Evolutionary conservation across 2,797 vertebrate species (phyloP).

Genomic region (Tolypeutes matacus): DNA sequence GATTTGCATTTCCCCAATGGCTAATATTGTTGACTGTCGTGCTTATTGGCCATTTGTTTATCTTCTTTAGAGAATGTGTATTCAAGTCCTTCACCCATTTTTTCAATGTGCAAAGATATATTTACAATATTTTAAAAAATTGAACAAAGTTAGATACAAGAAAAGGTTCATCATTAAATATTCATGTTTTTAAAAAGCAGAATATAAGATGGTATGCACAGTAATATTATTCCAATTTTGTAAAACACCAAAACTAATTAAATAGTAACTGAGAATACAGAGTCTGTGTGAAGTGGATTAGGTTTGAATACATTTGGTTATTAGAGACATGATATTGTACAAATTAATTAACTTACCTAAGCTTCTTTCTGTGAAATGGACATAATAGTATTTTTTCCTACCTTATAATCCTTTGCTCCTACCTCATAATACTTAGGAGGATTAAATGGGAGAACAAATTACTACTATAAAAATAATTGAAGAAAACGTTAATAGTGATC

Average conservation of each 20-base stretch:
- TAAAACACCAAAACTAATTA: constrained; percentile 37
- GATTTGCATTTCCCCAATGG: too few relatives aligned
- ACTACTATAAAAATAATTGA: constrained; percentile 13
- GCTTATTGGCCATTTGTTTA: too few relatives aligned
- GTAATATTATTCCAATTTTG: neutral
- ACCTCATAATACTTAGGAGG: neutral
- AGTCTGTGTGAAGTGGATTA: neutral
- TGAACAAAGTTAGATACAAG: too few relatives aligned
- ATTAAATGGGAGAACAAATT: constrained; percentile 12
- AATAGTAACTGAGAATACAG: neutral
- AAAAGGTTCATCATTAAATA: neutral
- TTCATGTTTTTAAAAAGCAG: constrained; percentile 28
- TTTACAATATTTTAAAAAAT: too few relatives aligned
- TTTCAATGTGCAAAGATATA: too few relatives aligned
- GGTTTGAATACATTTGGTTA: neutral
- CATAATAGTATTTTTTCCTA: neutral
- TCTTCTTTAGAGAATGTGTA: too few relatives aligned
- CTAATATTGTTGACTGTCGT: too few relatives aligned
- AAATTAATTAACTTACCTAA: constrained; percentile 21
- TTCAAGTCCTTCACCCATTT: too few relatives aligned
- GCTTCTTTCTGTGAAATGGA: neutral
- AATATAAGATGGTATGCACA: neutral
- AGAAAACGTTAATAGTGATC: constrained; percentile 1
- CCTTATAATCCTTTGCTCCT: too few relatives aligned
- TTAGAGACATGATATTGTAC: neutral